phyloP scores from a whole-genome alignment of 2,888 invertebrate genomes.

The Pilophorus perplexus region DNA sequence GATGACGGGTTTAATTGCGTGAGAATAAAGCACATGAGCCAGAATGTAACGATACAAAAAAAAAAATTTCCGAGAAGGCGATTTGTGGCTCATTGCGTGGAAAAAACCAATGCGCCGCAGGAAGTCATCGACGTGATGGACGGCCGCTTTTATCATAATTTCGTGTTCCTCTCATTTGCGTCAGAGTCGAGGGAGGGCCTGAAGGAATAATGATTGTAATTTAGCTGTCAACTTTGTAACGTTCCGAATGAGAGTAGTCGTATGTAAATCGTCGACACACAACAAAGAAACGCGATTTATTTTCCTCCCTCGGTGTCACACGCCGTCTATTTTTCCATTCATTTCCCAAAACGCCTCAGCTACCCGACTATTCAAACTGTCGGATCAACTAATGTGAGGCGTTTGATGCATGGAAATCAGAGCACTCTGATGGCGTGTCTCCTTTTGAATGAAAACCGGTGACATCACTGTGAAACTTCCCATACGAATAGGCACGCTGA shows the following conservation, averaged over 20 bases:
- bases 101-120: constrained; percentile 3
- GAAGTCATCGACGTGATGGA: constrained; percentile 25
- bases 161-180: constrained; percentile 23
- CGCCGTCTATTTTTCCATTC: neutral
- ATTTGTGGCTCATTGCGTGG: no score
- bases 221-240: constrained; percentile 29
- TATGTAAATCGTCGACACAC: constrained; percentile 28
- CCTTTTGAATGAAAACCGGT: no score
- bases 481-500: no score
- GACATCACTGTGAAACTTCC: no score
- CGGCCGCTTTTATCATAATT: constrained; percentile 30
- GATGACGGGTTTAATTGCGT: no score
- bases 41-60: no score
- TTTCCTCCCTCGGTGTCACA: constrained; percentile 4
- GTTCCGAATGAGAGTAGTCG: constrained; percentile 23
- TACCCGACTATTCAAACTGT: neutral
- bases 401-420: no score
- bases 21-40: no score
- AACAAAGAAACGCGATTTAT: constrained; percentile 9
- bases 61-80: no score
- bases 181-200: neutral
- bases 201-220: constrained; percentile 25
- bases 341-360: neutral
- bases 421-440: no score
- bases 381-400: no score